A percentile compares a stretch with the other conserved stretches of the same genome.
phyloP scores from a whole-genome alignment of 2,888 invertebrate genomes.

The Polymixis lichenea region DNA sequence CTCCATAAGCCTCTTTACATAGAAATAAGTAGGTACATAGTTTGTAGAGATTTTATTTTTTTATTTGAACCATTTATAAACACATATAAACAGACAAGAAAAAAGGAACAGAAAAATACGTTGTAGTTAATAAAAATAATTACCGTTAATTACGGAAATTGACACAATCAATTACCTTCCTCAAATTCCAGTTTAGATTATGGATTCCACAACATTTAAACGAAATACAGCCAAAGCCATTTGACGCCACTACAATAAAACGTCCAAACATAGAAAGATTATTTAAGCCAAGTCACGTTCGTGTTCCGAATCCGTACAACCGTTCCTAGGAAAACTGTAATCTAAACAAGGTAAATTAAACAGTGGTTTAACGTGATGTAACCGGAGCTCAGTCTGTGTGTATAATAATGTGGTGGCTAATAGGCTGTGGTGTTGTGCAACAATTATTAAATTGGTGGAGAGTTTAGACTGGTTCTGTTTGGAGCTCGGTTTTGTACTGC shows the following conservation, averaged over 20 bases:
- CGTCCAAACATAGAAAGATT: constrained; percentile 35
- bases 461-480: neutral
- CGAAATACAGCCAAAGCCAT: constrained; percentile 16
- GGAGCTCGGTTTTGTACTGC: neutral
- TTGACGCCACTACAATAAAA: constrained; percentile 17
- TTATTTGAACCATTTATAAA: no score
- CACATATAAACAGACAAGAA: no score
- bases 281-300: constrained; percentile 54
- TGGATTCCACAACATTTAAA: neutral
- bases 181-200: neutral
- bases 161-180: neutral
- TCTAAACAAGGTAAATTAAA: constrained; percentile 28
- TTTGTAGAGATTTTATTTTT: no score
- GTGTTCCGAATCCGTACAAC: constrained; percentile 20
- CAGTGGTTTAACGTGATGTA: constrained; percentile 1
- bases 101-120: no score
- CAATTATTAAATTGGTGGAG: neutral
- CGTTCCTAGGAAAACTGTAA: constrained; percentile 25
- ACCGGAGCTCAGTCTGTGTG: neutral
- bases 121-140: neutral
- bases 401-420: neutral
- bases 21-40: no score
- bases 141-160: neutral
- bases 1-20: neutral
- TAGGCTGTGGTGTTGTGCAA: neutral